phyloP scores from a whole-genome alignment of 2,113 vertebrate species.

The Isichthys henryi region DNA sequence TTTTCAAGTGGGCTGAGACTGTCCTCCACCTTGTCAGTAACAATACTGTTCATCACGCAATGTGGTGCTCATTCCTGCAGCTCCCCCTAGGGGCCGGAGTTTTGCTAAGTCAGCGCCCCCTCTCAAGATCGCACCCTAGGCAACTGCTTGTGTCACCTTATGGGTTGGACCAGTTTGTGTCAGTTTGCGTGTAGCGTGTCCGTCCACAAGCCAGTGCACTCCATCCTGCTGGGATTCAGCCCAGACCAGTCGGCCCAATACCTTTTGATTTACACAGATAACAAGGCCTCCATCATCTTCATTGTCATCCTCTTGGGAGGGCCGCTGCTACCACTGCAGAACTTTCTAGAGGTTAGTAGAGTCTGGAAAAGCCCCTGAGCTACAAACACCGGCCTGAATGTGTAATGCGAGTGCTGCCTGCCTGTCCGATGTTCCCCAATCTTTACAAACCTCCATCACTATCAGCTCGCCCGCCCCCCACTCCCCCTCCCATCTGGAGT shows the following conservation, averaged over 20 bases:
- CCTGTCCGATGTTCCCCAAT: background rate
- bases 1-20: background rate
- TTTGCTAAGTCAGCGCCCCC: background rate
- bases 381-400: background rate
- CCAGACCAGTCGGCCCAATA: background rate
- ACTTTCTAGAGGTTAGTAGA: background rate
- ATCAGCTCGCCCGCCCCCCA: too few species aligned
- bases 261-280: slow-evolving; percentile 1
- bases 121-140: background rate
- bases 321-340: background rate
- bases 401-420: background rate
- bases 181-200: background rate
- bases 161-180: background rate
- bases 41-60: background rate
- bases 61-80: background rate
- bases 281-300: background rate
- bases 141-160: background rate
- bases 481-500: background rate
- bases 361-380: background rate
- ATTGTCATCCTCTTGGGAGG: background rate
- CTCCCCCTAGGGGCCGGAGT: background rate
- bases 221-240: background rate
- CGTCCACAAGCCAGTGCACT: background rate
- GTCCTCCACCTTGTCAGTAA: background rate
- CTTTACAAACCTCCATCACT: background rate